These are phyloP conservation scores for Orchestia grillus DNA, from an alignment of 1,140 invertebrate species.

Conservation along the genomic window DNA sequence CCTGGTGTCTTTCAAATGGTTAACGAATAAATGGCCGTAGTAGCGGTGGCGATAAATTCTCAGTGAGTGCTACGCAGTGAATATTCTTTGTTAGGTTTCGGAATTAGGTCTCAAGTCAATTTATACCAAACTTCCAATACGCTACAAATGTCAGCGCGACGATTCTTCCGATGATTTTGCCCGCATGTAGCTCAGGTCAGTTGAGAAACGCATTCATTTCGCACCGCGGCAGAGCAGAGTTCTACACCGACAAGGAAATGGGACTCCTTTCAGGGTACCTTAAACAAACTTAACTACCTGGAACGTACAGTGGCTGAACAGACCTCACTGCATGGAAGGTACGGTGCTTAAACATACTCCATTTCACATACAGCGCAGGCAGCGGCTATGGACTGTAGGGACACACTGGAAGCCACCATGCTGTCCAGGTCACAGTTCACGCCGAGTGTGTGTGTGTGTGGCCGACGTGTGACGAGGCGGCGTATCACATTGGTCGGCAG, in stretches of 20 bases:
- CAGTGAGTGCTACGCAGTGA: no score
- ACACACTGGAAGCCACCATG: background rate
- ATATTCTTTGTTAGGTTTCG: no score
- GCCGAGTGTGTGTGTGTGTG: slow-evolving; percentile 13
- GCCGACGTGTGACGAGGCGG: slow-evolving; percentile 12
- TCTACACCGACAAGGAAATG: background rate
- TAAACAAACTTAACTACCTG: background rate
- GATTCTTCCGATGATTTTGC: no score
- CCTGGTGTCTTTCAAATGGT: no score
- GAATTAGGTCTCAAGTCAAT: no score
- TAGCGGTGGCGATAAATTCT: no score
- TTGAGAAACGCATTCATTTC: background rate
- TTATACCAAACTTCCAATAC: no score
- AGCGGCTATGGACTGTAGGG: background rate
- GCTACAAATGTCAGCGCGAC: no score
- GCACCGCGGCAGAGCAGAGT: background rate
- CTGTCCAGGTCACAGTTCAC: slow-evolving; percentile 12
- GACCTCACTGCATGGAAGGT: background rate
- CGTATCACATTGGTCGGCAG: slow-evolving; percentile 14
- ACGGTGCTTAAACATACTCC: no score
- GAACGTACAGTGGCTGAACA: background rate
- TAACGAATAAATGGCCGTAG: no score
- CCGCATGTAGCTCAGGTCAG: background rate
- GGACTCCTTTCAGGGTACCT: background rate
- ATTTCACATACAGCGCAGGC: background rate